Conservation (phyloP, 2,113 vertebrate genomes). For the Rhynchomys soricoides region DNA sequence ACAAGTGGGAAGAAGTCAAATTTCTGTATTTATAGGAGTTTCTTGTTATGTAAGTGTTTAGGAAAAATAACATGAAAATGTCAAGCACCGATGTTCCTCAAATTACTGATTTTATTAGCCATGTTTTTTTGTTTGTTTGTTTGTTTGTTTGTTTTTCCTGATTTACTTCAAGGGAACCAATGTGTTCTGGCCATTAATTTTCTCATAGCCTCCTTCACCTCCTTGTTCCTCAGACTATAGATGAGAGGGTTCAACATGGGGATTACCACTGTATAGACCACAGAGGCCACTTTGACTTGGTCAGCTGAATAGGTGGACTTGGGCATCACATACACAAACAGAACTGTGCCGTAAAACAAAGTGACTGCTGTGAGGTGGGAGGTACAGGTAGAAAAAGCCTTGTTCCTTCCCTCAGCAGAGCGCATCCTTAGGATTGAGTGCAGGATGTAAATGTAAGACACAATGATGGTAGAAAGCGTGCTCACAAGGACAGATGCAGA, state of each 20-base stretch:
- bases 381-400: slow-evolving; percentile 73
- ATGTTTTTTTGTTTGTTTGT: not conserved
- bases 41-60: not conserved
- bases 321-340: slow-evolving; percentile 75
- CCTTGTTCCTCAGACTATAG: slow-evolving; percentile 74
- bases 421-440: slow-evolving; percentile 54
- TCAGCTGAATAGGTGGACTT: slow-evolving; percentile 74
- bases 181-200: slow-evolving; percentile 37
- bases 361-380: slow-evolving; percentile 73
- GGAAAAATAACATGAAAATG: not conserved
- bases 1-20: not conserved
- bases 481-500: slow-evolving; percentile 64
- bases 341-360: slow-evolving; percentile 69
- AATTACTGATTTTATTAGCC: not conserved
- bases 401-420: slow-evolving; percentile 37
- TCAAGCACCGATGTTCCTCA: not conserved
- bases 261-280: slow-evolving; percentile 71
- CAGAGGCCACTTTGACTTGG: slow-evolving; percentile 73
- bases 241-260: slow-evolving; percentile 76
- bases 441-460: slow-evolving; percentile 72
- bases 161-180: slow-evolving; percentile 29
- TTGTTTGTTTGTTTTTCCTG: not conserved
- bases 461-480: slow-evolving; percentile 56
- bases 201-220: slow-evolving; percentile 67
- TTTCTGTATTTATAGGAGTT: not conserved